A percentile compares a stretch with the other conserved stretches of the same genome.
These are phyloP conservation scores for Hexactinellida sp. DNA, from an alignment of 37 sponge, comb jelly and placozoan species.

Conservation along the genomic window DNA sequence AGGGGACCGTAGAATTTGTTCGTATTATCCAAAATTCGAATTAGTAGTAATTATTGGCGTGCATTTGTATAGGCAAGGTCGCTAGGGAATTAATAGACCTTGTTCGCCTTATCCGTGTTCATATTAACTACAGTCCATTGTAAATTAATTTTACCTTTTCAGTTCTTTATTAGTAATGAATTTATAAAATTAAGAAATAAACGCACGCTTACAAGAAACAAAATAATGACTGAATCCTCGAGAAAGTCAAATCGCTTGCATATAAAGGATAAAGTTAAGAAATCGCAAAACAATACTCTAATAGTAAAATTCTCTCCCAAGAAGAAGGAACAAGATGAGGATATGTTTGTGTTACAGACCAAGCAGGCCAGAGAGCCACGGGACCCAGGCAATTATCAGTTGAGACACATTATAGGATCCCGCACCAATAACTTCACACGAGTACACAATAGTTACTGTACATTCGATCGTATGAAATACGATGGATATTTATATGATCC, in stretches of 20 bases:
- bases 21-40: no score
- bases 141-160: no score
- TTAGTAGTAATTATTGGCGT: no score
- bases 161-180: no score
- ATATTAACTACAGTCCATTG: no score
- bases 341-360: background rate
- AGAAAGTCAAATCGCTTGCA: background rate
- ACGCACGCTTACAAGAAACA: background rate
- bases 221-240: background rate
- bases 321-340: background rate
- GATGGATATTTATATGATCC: background rate
- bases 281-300: background rate
- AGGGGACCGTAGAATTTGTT: no score
- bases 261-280: background rate
- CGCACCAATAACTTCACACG: background rate
- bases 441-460: background rate
- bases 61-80: no score
- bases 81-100: no score
- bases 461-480: background rate
- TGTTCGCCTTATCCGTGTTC: no score
- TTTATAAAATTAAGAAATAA: no score
- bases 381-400: background rate
- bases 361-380: background rate
- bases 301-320: background rate
- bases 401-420: background rate